Evolutionary conservation across 2,888 invertebrate genomes (phyloP).

Genomic region (Hyposoter dolosus): DNA sequence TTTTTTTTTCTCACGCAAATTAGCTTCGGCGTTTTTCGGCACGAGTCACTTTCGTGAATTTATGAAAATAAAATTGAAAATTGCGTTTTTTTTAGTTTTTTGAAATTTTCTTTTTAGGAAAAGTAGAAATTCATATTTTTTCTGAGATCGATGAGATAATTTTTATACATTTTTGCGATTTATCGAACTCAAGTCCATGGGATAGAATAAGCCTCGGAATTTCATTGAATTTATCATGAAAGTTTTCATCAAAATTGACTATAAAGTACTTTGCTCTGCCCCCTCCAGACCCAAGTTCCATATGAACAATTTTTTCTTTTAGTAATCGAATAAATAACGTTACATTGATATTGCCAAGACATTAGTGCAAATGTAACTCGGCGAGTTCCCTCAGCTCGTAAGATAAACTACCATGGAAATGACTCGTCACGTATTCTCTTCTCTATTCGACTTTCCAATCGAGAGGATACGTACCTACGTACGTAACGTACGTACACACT

Average conservation of each 20-base stretch:
- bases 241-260: conserved; percentile 60
- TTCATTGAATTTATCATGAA: conserved; percentile 53
- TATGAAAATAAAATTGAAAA: too few relatives aligned
- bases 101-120: background rate
- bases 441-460: conserved; percentile 66
- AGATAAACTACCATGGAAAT: conserved; percentile 34
- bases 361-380: background rate
- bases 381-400: conserved; percentile 18
- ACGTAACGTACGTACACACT: background rate
- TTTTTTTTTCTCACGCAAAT: too few relatives aligned
- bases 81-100: background rate
- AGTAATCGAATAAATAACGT: background rate
- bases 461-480: conserved; percentile 11
- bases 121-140: conserved; percentile 1
- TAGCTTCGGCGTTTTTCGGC: too few relatives aligned
- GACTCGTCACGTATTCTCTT: conserved; percentile 62
- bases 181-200: background rate
- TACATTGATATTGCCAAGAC: background rate
- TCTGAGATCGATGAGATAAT: too few relatives aligned
- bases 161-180: background rate
- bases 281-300: background rate
- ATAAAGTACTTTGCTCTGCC: conserved; percentile 17
- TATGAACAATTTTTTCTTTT: background rate
- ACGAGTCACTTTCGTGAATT: too few relatives aligned
- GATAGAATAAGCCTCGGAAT: conserved; percentile 2